Evolutionary conservation across 2,888 invertebrate genomes (phyloP).

Genomic region (Habroteleia sp.): DNA sequence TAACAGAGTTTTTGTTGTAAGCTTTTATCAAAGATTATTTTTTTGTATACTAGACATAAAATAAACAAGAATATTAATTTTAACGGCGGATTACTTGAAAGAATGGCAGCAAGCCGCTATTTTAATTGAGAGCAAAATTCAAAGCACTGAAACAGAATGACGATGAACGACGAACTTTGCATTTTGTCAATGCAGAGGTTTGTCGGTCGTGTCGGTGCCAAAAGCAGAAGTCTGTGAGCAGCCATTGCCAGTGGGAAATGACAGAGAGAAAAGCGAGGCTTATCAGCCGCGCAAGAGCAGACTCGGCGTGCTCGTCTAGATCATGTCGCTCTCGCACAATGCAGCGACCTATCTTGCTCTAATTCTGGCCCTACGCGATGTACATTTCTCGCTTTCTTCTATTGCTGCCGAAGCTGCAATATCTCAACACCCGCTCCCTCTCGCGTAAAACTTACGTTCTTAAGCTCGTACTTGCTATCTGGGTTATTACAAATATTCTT

Average conservation of each 20-base stretch:
- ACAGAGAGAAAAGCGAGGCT: slow-evolving; percentile 66
- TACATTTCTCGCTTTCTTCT: slow-evolving; percentile 33
- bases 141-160: slow-evolving; percentile 5
- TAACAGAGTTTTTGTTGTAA: no score
- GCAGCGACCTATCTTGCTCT: slow-evolving; percentile 38
- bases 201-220: slow-evolving; percentile 63
- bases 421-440: no score
- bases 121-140: slow-evolving; percentile 19
- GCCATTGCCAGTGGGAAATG: slow-evolving; percentile 57
- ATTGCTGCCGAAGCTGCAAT: slow-evolving; percentile 14
- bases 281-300: slow-evolving; percentile 68
- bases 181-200: slow-evolving; percentile 21
- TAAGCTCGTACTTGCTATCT: no score
- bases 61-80: not conserved
- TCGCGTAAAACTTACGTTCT: no score
- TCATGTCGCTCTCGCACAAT: slow-evolving; percentile 62
- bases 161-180: slow-evolving; percentile 32
- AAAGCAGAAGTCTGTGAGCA: slow-evolving; percentile 62
- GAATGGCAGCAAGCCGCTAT: slow-evolving; percentile 12
- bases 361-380: slow-evolving; percentile 23
- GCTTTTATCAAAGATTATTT: no score
- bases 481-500: no score
- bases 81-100: slow-evolving; percentile 1
- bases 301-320: slow-evolving; percentile 57
- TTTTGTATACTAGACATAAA: not conserved